These are phyloP conservation scores for Drosophila pseudotalamancana DNA, from an alignment of 2,888 invertebrate species.

Conservation along the genomic window DNA sequence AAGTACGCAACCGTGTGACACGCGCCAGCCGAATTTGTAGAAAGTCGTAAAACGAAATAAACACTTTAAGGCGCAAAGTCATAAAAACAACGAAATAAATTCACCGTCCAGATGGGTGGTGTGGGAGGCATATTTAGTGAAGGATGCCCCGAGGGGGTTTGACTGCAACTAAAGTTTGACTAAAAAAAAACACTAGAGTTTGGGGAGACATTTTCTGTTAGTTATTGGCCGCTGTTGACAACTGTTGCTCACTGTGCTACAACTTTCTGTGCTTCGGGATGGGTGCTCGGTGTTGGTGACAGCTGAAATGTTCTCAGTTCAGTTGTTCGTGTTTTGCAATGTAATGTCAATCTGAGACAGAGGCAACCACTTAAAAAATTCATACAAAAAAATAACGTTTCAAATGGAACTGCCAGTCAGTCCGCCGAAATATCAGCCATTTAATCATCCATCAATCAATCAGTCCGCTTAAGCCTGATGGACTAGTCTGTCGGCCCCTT, in stretches of 20 bases:
- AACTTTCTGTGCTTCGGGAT: too few species aligned
- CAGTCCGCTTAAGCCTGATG: slow-evolving; percentile 38
- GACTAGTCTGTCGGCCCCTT: slow-evolving; percentile 14
- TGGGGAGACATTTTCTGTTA: slow-evolving; percentile 27
- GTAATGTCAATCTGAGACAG: slow-evolving; percentile 48
- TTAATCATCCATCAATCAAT: slow-evolving; percentile 56
- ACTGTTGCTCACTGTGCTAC: slow-evolving; percentile 42
- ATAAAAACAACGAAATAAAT: slow-evolving; percentile 67
- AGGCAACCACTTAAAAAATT: slow-evolving; percentile 37
- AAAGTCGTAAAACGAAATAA: slow-evolving; percentile 74
- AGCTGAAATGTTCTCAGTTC: slow-evolving; percentile 13
- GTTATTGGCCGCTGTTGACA: slow-evolving; percentile 40
- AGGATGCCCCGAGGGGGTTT: not conserved
- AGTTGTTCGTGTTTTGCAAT: slow-evolving; percentile 19
- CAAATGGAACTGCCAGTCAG: slow-evolving; percentile 29
- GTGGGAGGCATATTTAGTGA: slow-evolving; percentile 11
- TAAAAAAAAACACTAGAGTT: slow-evolving; percentile 29
- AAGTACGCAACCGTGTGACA: slow-evolving; percentile 65
- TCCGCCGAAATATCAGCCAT: slow-evolving; percentile 19
- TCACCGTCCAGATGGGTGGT: slow-evolving; percentile 15
- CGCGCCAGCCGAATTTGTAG: slow-evolving; percentile 68
- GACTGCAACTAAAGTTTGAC: slow-evolving; percentile 44
- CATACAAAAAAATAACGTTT: slow-evolving; percentile 26
- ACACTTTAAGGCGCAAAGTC: slow-evolving; percentile 76
- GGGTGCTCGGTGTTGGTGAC: not conserved